A percentile compares a stretch with the other conserved stretches of the same genome.
These are phyloP conservation scores for Schrankia costaestrigalis DNA, from an alignment of 2,888 invertebrate species.

Conservation along the genomic window DNA sequence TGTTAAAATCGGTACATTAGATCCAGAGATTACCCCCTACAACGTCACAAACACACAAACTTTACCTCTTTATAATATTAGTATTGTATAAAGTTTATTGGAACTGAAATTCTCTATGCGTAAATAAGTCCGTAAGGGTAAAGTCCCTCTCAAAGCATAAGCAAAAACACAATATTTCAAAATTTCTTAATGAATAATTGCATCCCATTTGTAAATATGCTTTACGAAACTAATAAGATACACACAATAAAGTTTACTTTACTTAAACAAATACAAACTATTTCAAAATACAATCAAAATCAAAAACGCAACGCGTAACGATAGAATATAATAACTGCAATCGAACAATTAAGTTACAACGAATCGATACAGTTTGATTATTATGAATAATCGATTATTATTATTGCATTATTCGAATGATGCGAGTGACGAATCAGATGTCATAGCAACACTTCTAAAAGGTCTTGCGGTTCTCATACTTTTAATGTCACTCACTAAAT, in stretches of 20 bases:
- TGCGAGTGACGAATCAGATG: constrained; percentile 49
- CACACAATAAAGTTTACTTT: constrained; percentile 7
- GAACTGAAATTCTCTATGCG: no score
- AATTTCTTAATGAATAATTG: no score
- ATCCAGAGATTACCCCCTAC: no score
- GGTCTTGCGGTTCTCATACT: constrained; percentile 73
- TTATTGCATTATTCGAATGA: constrained; percentile 29
- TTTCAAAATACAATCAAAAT: constrained; percentile 19
- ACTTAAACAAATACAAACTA: constrained; percentile 15
- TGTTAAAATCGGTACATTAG: no score
- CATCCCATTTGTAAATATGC: constrained; percentile 6
- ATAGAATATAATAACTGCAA: constrained; percentile 22
- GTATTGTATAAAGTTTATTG: no score
- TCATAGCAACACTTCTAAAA: constrained; percentile 58
- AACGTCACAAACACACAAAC: no score
- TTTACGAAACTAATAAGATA: constrained; percentile 2
- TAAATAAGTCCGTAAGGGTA: no score
- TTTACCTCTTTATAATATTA: no score
- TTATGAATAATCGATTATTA: constrained; percentile 38
- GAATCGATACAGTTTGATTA: constrained; percentile 29
- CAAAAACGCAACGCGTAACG: constrained; percentile 14
- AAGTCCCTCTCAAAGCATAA: no score
- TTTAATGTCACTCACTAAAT: constrained; percentile 72
- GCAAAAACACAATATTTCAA: no score
- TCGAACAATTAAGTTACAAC: constrained; percentile 28